phyloP scores from a whole-genome alignment of 2,888 invertebrate genomes.

The Melanchra persicariae region DNA sequence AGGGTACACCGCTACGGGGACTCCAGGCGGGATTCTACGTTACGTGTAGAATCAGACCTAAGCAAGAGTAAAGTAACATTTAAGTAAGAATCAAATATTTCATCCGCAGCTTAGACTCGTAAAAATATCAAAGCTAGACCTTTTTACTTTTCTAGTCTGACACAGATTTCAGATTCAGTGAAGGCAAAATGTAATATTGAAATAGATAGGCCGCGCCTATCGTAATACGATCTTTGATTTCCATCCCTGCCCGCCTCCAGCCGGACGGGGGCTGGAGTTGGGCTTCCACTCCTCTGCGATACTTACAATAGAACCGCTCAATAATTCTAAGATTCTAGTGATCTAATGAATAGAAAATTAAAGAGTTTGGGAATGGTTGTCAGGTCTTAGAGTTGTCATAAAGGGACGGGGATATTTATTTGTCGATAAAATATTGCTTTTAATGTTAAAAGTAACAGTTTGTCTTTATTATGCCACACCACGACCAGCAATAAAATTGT shows the following conservation, averaged over 20 bases:
- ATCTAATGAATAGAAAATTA: conserved; percentile 1
- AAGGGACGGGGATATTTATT: too few species aligned
- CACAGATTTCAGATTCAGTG: conserved; percentile 43
- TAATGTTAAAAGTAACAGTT: not conserved
- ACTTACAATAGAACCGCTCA: conserved; percentile 28
- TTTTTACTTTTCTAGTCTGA: conserved; percentile 33
- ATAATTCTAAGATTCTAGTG: conserved; percentile 8
- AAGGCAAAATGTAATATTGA: conserved; percentile 55
- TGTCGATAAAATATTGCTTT: too few species aligned
- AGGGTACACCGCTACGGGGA: too few species aligned
- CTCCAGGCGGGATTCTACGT: too few species aligned
- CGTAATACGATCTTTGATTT: conserved; percentile 59
- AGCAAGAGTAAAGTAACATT: not conserved
- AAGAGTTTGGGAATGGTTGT: not conserved
- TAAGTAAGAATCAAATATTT: conserved; percentile 22
- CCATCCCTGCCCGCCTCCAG: conserved; percentile 15
- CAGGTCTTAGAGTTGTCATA: too few species aligned
- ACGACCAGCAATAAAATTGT: not conserved
- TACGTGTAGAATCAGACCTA: not conserved
- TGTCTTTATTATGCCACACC: not conserved
- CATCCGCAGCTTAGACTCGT: conserved; percentile 16
- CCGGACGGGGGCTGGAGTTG: not conserved
- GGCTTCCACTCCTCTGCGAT: conserved; percentile 12
- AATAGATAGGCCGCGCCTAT: conserved; percentile 52
- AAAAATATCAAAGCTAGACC: conserved; percentile 30